Conservation (phyloP, 2,888 invertebrate genomes). For the Capitulum mitella region DNA sequence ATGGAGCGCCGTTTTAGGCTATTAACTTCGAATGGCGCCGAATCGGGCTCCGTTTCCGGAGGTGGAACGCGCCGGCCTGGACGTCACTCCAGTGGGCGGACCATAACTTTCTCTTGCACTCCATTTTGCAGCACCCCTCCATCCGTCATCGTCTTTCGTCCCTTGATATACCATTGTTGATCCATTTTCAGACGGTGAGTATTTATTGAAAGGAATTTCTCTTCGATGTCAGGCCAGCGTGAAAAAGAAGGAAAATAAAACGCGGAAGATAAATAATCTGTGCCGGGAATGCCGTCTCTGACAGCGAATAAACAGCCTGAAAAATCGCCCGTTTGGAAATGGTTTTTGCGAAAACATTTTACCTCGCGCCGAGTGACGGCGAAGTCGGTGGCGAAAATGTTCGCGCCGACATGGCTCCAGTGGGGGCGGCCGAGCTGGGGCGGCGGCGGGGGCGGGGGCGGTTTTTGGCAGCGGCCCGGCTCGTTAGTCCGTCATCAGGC, state of each 20-base stretch:
- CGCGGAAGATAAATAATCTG: slow-evolving; percentile 22
- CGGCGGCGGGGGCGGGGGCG: not conserved
- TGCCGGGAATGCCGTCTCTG: slow-evolving; percentile 22
- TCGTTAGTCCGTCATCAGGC: slow-evolving; percentile 3
- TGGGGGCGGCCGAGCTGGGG: not conserved
- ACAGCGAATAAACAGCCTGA: slow-evolving; percentile 24
- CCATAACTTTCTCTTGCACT: slow-evolving; percentile 11
- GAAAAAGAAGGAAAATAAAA: slow-evolving; percentile 25
- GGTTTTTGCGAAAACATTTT: slow-evolving; percentile 21
- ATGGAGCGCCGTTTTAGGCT: not conserved
- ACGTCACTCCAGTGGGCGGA: not conserved
- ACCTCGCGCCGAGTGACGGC: not conserved
- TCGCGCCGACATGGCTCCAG: not conserved
- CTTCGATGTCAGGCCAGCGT: slow-evolving; percentile 23
- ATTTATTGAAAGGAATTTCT: slow-evolving; percentile 18
- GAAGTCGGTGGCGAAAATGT: not conserved
- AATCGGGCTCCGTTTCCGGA: not conserved
- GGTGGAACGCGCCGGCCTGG: not conserved
- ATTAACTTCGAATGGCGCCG: not conserved
- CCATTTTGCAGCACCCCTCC: not conserved
- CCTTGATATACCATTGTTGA: slow-evolving; percentile 20
- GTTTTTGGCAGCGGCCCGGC: not conserved
- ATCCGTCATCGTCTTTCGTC: slow-evolving; percentile 4
- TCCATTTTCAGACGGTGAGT: not conserved
- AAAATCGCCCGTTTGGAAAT: slow-evolving; percentile 19